phyloP scores from a whole-genome alignment of 2,797 vertebrate species.

The Somateria mollissima region DNA sequence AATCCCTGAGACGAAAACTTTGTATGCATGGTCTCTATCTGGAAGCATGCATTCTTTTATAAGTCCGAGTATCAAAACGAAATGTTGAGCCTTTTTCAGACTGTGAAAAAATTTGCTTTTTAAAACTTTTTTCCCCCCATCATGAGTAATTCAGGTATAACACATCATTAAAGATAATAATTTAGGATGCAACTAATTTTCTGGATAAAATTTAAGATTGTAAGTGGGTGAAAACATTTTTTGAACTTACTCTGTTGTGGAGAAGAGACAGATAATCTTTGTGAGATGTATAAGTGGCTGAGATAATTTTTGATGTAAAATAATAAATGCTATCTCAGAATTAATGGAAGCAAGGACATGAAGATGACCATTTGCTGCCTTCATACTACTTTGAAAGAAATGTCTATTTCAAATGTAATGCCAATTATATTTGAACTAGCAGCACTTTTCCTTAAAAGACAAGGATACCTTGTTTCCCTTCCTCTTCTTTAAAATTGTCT shows the following conservation, averaged over 20 bases:
- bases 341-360: background rate
- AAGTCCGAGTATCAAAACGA: background rate
- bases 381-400: background rate
- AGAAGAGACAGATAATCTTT: background rate
- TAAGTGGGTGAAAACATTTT: background rate
- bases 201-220: background rate
- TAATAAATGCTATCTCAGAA: background rate
- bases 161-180: background rate
- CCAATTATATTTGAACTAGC: background rate
- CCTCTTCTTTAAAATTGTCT: background rate
- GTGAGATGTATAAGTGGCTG: background rate
- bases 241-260: background rate
- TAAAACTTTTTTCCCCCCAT: background rate
- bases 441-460: background rate
- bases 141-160: background rate
- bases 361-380: background rate
- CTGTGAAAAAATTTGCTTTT: background rate
- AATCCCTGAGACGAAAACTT: background rate
- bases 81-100: background rate
- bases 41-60: background rate
- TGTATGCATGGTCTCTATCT: accelerated
- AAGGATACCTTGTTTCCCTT: background rate
- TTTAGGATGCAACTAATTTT: background rate
- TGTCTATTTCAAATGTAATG: background rate
- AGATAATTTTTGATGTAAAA: background rate